A percentile compares a stretch with the other conserved stretches of the same genome.
phyloP scores from a whole-genome alignment of 2,797 vertebrate species.

The Euthynnus affinis region DNA sequence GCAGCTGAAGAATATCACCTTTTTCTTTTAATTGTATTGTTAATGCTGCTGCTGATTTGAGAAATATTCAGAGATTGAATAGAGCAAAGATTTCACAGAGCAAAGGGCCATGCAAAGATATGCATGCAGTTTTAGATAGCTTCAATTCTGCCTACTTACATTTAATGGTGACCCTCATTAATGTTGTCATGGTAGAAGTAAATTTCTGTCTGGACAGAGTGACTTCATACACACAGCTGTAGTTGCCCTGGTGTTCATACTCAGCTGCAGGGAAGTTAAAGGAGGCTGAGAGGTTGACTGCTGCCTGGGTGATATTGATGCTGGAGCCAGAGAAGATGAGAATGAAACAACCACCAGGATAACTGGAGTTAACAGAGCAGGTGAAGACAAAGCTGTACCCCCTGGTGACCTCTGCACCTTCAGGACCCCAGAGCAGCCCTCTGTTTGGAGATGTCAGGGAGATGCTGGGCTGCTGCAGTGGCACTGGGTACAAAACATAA shows the following conservation, averaged over 20 bases:
- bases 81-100: no score
- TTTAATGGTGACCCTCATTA: slow-evolving; percentile 26
- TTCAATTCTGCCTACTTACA: slow-evolving; percentile 24
- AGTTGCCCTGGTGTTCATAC: slow-evolving; percentile 63
- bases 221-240: slow-evolving; percentile 68
- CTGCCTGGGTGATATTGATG: not conserved
- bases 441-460: slow-evolving; percentile 35
- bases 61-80: no score
- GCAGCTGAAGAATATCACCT: no score
- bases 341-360: slow-evolving; percentile 42
- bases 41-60: no score
- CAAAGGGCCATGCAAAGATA: no score
- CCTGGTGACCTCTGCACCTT: slow-evolving; percentile 53
- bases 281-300: slow-evolving; percentile 41
- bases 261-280: slow-evolving; percentile 62
- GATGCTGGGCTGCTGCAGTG: slow-evolving; percentile 56
- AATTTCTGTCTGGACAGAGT: slow-evolving; percentile 33
- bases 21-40: no score
- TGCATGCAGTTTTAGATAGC: not conserved
- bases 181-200: slow-evolving; percentile 12
- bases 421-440: slow-evolving; percentile 14
- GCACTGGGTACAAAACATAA: slow-evolving; percentile 39
- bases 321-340: slow-evolving; percentile 44
- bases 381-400: slow-evolving; percentile 61
- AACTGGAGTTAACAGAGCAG: slow-evolving; percentile 56